A percentile compares a stretch with the other conserved stretches of the same genome.
Evolutionary conservation across 2,888 invertebrate genomes (phyloP).

Genomic region (Oegoconia quadripuncta): DNA sequence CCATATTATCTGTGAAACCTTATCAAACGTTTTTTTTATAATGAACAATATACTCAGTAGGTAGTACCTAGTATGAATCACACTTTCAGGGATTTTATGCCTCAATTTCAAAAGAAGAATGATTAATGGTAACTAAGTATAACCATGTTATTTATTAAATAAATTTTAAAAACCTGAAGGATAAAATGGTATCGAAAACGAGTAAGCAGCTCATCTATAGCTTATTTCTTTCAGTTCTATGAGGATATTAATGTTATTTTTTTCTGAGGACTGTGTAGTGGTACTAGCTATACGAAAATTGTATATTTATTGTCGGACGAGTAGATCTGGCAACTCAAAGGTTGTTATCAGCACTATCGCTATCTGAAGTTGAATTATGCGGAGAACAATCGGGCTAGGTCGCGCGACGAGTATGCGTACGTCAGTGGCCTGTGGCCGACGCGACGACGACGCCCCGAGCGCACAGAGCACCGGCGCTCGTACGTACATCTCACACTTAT

Average conservation of each 20-base stretch:
- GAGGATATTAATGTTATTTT: too few relatives aligned
- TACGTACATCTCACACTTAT: constrained; percentile 43
- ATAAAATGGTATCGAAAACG: too few relatives aligned
- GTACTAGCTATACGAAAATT: too few relatives aligned
- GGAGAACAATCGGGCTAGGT: constrained; percentile 56
- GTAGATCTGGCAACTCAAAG: constrained; percentile 39
- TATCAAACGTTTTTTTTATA: constrained; percentile 27
- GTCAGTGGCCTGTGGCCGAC: constrained; percentile 47
- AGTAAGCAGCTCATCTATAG: too few relatives aligned
- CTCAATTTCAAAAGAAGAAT: too few relatives aligned
- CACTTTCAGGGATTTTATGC: too few relatives aligned
- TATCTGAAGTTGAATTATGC: constrained; percentile 72
- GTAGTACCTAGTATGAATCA: too few relatives aligned
- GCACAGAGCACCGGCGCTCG: constrained; percentile 55
- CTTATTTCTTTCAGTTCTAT: too few relatives aligned
- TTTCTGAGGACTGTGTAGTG: too few relatives aligned
- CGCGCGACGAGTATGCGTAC: constrained; percentile 34
- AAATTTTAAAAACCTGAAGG: too few relatives aligned
- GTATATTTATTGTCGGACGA: constrained; percentile 28
- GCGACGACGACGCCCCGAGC: constrained; percentile 22
- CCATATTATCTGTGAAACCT: constrained; percentile 31
- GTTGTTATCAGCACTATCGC: constrained; percentile 70
- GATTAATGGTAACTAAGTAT: too few relatives aligned
- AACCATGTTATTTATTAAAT: too few relatives aligned
- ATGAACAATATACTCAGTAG: not conserved